Evolutionary conservation across 2,888 invertebrate genomes (phyloP), one percentile per base, ranked within the genome.

Genomic region (Lomographa bimaculata): DNA sequence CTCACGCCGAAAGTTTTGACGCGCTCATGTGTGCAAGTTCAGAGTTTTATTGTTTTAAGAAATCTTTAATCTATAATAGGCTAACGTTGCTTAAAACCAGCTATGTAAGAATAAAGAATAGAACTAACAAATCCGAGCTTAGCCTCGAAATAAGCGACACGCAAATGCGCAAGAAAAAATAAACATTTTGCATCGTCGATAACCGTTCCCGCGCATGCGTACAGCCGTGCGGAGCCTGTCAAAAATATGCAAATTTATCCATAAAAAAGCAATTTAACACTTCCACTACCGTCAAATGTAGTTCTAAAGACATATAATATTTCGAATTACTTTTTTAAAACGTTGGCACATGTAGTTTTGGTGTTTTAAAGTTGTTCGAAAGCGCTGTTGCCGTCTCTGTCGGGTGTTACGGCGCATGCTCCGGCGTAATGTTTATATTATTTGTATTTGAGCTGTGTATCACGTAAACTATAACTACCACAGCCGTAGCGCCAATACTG

Each of bases 401-500:
- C 86, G 67, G 73, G 50, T 19, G 45, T 52, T 50, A 84, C 68
- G 41, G 89, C 89, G 86, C 89, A 89, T 89, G 89, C 89, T 77
- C 86, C 53, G 80, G 60, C 71, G 80, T 80, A 84, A 87, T 90
- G 90, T 90, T 90, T 90, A 90, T 90, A 90, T 90, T 90, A 90
- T 90, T 90, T 90, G 90, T 90, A 90, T 89, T 90, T 87, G 85
- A 89, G 89, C 86, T 89, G 89, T 90, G 89, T 90, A 90, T 90
- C 90, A 84, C 79, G 90, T 90, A 90, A 90, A 90, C 90, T 89
- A 89, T 87, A 90, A 90, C 89, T 90, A 90, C 90, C 89, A 87
- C 89, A 89, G 85, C 74, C 84, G 78, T 78, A 85, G 83, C 89
- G 78, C 89, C 87, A 87, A 87, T 86, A 85, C 89, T 86, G 86